Conservation (phyloP, 2,888 invertebrate species). For the Oligia strigilis region DNA sequence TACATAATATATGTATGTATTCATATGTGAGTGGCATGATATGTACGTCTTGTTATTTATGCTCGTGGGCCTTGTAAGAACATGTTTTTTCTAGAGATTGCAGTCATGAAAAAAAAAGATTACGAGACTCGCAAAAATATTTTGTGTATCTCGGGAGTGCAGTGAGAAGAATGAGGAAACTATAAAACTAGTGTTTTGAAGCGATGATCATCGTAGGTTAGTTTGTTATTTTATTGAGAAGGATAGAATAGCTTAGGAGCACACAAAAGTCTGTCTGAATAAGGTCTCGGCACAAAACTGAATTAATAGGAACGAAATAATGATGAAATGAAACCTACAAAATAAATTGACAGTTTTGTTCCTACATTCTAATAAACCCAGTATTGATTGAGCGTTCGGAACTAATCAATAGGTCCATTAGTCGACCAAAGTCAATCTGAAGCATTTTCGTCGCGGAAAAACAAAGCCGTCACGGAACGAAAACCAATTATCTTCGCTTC, state of each 20-base stretch:
- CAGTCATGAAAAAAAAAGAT: slow-evolving; percentile 56
- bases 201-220: not conserved
- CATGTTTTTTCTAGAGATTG: slow-evolving; percentile 54
- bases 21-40: slow-evolving; percentile 49
- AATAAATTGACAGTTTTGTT: slow-evolving; percentile 27
- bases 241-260: too few relatives aligned
- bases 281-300: not conserved
- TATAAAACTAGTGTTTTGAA: slow-evolving; percentile 5
- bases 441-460: slow-evolving; percentile 53
- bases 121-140: slow-evolving; percentile 37
- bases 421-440: slow-evolving; percentile 41
- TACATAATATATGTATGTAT: slow-evolving; percentile 56
- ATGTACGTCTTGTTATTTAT: slow-evolving; percentile 48
- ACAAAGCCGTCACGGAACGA: slow-evolving; percentile 57
- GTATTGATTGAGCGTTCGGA: slow-evolving; percentile 32
- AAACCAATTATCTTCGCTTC: slow-evolving; percentile 65
- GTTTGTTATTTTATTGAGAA: not conserved
- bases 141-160: slow-evolving; percentile 10
- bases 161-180: slow-evolving; percentile 24
- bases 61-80: slow-evolving; percentile 28
- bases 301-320: slow-evolving; percentile 19
- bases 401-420: slow-evolving; percentile 58
- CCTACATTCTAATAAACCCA: slow-evolving; percentile 14
- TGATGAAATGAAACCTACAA: not conserved
- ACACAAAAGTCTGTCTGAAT: not conserved